phyloP scores from a whole-genome alignment of 2,888 invertebrate genomes.

The Aspidiotus rigidus region DNA sequence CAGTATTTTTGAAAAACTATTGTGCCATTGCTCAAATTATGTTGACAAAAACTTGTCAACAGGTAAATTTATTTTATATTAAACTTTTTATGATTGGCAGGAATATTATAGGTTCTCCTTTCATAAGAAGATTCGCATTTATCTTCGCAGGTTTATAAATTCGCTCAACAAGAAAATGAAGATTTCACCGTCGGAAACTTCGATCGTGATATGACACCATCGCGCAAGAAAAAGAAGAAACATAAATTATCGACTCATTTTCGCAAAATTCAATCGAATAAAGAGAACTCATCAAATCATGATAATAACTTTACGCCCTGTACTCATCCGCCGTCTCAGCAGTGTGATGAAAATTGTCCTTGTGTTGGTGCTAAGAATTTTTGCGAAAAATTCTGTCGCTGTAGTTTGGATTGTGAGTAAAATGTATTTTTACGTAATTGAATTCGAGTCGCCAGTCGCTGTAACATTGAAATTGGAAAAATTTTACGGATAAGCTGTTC shows the following conservation, averaged over 20 bases:
- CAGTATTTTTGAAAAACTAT: slow-evolving; percentile 85
- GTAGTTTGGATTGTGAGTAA: slow-evolving; percentile 78
- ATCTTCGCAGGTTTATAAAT: slow-evolving; percentile 59
- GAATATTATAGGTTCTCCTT: not conserved
- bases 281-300: slow-evolving; percentile 69
- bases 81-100: not conserved
- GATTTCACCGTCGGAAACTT: slow-evolving; percentile 65
- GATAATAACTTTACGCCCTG: slow-evolving; percentile 91
- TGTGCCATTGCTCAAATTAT: slow-evolving; percentile 89
- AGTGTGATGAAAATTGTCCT: slow-evolving; percentile 82
- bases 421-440: slow-evolving; percentile 43
- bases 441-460: not conserved
- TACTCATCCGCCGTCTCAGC: slow-evolving; percentile 81
- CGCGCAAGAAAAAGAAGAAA: slow-evolving; percentile 93
- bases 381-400: slow-evolving; percentile 98
- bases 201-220: slow-evolving; percentile 65
- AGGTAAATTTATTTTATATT: slow-evolving; percentile 49
- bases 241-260: slow-evolving; percentile 94
- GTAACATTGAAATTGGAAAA: no score
- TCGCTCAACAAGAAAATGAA: slow-evolving; percentile 71
- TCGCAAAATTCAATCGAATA: slow-evolving; percentile 85
- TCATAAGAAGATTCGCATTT: not conserved
- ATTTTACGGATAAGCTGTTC: no score
- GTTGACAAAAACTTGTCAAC: slow-evolving; percentile 88
- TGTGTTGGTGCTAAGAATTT: slow-evolving; percentile 92